Evolutionary conservation across 2,888 invertebrate species (phyloP), one percentile per base, ranked within the genome.

Genomic region (Neoascia interrupta): DNA sequence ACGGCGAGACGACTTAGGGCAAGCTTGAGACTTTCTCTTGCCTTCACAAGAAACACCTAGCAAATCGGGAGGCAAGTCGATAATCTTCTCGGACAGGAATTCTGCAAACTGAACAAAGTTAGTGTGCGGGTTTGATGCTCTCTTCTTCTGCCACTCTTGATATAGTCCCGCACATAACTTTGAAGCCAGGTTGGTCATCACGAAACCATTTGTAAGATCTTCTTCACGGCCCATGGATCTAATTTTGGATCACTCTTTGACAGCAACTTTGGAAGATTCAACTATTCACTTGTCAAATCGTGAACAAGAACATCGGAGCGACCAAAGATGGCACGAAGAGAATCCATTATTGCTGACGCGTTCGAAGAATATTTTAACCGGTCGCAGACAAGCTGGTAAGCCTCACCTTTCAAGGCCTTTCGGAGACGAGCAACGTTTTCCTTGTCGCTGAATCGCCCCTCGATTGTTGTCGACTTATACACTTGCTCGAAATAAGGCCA

Each of bases 401-500:
- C 45, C 26, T 43, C 43, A 1, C 43, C 43, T 11, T 43, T 43
- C n/a, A 43, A 11, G 3, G 43, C 21, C 11, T 43, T 43, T n/a
- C 23, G 43, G 5, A 43, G 11, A n/a, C 43, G 43, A 11, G 43
- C 36, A 13, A 36, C 5, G 15, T 36, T 36, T 13, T 36, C 36
- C 15, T 36, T 36, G 36, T 2, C 5, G 11, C 13, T 36, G 11
- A 3, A 36, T n/a, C n/a, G n/a, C n/a, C n/a, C n/a, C n/a, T n/a
- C n/a, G 2, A 8, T 41, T 2, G 8, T n/a, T 2, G 41, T 41
- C n/a, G 18, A 19, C 19, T 41, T 41, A 2, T 19, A 41, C 4
- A 39, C 39, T 8, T 39, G 16, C 16, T 43, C 18, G 10, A 49
- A 49, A 18, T 49, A 49, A 11, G 49, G 16, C 49, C 47, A 47